Conservation (phyloP, 2,113 vertebrate species). For the Cheirogaleus medius region DNA sequence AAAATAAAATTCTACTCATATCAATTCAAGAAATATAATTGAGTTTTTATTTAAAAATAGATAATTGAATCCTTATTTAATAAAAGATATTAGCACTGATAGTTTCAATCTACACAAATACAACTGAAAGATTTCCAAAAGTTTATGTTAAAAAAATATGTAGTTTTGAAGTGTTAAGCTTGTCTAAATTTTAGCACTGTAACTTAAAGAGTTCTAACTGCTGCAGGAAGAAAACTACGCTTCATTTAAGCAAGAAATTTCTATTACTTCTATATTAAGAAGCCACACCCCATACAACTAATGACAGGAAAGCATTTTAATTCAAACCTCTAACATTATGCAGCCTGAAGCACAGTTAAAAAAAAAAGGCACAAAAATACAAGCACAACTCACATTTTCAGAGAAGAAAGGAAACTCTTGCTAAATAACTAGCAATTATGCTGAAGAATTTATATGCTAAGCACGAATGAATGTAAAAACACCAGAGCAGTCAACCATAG, state of each 20-base stretch:
- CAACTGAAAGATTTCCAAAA: not conserved
- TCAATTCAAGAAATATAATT: constrained; percentile 47
- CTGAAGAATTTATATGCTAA: constrained; percentile 88
- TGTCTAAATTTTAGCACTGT: constrained; percentile 46
- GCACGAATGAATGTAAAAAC: constrained; percentile 85
- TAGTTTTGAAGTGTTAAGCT: not conserved
- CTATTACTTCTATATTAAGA: constrained; percentile 81
- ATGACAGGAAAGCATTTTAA: constrained; percentile 84
- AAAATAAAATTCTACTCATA: constrained; percentile 25
- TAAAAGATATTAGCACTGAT: constrained; percentile 31
- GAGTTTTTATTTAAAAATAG: constrained; percentile 58
- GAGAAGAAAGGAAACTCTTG: constrained; percentile 84
- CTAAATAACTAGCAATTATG: constrained; percentile 87
- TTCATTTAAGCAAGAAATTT: constrained; percentile 81
- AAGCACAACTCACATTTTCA: constrained; percentile 78
- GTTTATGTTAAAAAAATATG: constrained; percentile 1
- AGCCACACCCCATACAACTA: constrained; percentile 82
- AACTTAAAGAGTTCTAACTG: constrained; percentile 69
- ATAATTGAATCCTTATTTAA: constrained; percentile 35
- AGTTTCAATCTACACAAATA: constrained; percentile 32
- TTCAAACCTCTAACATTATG: constrained; percentile 77
- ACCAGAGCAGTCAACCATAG: constrained; percentile 86
- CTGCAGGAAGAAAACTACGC: constrained; percentile 79
- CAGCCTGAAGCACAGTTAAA: constrained; percentile 78
- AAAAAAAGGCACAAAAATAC: constrained; percentile 74